phyloP scores from a whole-genome alignment of 2,888 invertebrate genomes.

The Crematogaster levior region DNA sequence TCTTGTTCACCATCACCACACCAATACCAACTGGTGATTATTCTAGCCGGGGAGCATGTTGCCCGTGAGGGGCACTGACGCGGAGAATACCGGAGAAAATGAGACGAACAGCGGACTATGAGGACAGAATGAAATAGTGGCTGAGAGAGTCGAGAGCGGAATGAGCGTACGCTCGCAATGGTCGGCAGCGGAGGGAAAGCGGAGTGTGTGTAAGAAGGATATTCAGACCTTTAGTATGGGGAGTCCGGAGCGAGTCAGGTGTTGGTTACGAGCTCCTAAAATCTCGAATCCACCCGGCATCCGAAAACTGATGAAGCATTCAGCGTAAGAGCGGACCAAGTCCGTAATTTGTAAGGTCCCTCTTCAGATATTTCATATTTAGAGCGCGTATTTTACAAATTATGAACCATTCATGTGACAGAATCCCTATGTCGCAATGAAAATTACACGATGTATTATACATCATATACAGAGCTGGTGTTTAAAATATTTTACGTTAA shows the following conservation, averaged over 20 bases:
- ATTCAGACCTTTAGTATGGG: not conserved
- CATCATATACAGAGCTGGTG: not conserved
- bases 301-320: slow-evolving; percentile 45
- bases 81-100: slow-evolving; percentile 70
- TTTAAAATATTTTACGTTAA: not conserved
- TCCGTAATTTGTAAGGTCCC: not conserved
- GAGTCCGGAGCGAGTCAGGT: slow-evolving; percentile 23
- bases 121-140: slow-evolving; percentile 54
- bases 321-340: slow-evolving; percentile 20
- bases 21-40: slow-evolving; percentile 47
- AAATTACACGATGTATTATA: not conserved
- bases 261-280: slow-evolving; percentile 42
- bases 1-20: not conserved
- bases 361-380: slow-evolving; percentile 2
- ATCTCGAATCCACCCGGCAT: slow-evolving; percentile 31
- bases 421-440: not conserved
- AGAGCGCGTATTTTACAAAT: slow-evolving; percentile 5
- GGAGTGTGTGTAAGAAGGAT: slow-evolving; percentile 22
- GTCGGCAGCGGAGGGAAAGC: slow-evolving; percentile 17
- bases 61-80: slow-evolving; percentile 52
- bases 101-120: slow-evolving; percentile 55
- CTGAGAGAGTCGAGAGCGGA: slow-evolving; percentile 30
- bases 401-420: slow-evolving; percentile 6
- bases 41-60: slow-evolving; percentile 25
- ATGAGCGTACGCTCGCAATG: not conserved